Conservation (phyloP, 30 jellyfish, hydroid and myxozoan species). For the Cassiopea xamachana region DNA sequence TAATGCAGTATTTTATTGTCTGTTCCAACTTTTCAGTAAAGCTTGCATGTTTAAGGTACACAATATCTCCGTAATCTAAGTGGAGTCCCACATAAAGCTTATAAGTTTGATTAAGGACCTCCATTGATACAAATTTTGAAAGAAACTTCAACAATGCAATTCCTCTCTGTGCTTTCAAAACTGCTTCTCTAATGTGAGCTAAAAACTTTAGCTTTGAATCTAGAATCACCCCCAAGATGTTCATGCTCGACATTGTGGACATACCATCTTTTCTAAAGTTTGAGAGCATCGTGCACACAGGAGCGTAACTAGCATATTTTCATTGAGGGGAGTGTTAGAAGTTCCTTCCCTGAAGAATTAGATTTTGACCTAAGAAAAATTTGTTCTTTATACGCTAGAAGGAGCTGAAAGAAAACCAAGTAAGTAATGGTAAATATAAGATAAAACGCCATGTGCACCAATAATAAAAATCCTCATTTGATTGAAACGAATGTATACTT, state of each 20-base stretch:
- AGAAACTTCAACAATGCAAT: slow-evolving; percentile 24
- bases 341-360: no score
- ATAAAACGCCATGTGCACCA: no score
- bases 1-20: slow-evolving; percentile 12
- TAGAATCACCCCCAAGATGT: slow-evolving; percentile 8
- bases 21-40: slow-evolving; percentile 27
- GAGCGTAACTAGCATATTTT: no score
- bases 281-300: background rate
- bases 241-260: slow-evolving; percentile 6
- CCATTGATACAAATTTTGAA: slow-evolving; percentile 34
- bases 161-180: slow-evolving; percentile 20
- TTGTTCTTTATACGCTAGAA: no score
- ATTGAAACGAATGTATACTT: no score
- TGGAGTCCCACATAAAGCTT: slow-evolving; percentile 1
- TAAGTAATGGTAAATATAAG: no score
- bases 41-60: slow-evolving; percentile 24
- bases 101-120: slow-evolving; percentile 39
- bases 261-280: slow-evolving; percentile 6
- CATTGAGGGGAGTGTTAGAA: no score
- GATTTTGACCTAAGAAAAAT: no score
- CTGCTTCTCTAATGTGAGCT: slow-evolving; percentile 1
- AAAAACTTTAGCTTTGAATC: slow-evolving; percentile 7
- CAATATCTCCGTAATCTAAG: slow-evolving; percentile 4
- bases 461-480: no score
- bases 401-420: no score